phyloP scores from a whole-genome alignment of 2,888 invertebrate genomes.

The Drosophila putrida region DNA sequence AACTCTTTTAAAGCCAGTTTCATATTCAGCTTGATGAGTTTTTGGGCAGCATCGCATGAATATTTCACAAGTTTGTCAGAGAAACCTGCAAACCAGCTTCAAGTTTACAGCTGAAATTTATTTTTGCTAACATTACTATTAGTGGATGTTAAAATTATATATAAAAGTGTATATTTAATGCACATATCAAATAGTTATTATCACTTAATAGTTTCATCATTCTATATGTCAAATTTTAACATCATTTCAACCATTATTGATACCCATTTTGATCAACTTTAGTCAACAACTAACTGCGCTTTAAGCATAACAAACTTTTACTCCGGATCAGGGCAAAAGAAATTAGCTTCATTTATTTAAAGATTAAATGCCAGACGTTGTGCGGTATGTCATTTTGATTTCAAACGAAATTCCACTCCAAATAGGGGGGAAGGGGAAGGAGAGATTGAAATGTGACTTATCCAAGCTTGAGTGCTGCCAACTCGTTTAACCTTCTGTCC shows the following conservation, averaged over 20 bases:
- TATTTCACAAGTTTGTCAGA: not conserved
- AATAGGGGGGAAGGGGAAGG: not conserved
- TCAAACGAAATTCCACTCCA: conserved; percentile 29
- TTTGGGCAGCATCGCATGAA: not conserved
- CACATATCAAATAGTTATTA: too few species aligned
- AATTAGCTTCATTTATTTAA: conserved; percentile 9
- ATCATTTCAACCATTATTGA: too few species aligned
- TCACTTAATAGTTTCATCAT: too few species aligned
- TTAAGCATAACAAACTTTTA: too few species aligned
- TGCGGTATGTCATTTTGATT: conserved; percentile 23
- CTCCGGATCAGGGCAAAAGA: not conserved
- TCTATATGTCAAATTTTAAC: too few species aligned
- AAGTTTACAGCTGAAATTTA: too few species aligned
- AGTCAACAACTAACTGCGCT: too few species aligned
- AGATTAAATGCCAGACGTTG: conserved; percentile 18
- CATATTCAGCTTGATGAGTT: not conserved
- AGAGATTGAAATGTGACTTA: conserved; percentile 22
- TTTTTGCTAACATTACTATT: too few species aligned
- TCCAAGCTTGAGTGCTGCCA: conserved; percentile 20
- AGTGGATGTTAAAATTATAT: too few species aligned
- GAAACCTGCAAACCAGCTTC: too few species aligned
- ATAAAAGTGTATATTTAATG: too few species aligned
- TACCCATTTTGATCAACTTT: too few species aligned
- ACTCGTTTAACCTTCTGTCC: conserved; percentile 41
- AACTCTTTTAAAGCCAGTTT: not conserved